Base-by-base conservation (phyloP, 2,888 invertebrate genomes). In the Sclerodermus sp. region DNA sequence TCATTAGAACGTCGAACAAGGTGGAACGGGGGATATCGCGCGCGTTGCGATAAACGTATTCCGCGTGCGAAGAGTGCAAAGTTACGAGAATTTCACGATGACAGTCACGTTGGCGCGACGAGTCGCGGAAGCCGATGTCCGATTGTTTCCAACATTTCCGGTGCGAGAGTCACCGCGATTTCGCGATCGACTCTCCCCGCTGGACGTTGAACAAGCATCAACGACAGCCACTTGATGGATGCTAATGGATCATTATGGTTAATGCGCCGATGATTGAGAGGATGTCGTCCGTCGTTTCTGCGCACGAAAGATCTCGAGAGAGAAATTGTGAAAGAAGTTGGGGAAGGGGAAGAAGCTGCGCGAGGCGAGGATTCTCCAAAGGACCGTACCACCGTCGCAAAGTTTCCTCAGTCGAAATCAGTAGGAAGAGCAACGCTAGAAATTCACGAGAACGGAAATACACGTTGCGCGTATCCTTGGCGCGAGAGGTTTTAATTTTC, bases 261-360 rank as follows among this genome's bases (percentile, higher is more conserved):
- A 66, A 71, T 72, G 68, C 70, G 69, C 70, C 66, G 68, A 69
- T 72, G 70, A 72, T 72, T 67, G 71, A 71, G 69, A 68, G 72
- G 67, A 70, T 67, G 67, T 66, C 59, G 60, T 52, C 34, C 6
- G 34, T 8, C 34, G 34, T 34, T 34, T 13, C 34, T 34, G 34
- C n/a, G n/a, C 34, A n/a, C 4, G 34, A 34, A 23, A 12, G 34
- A 12, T 34, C n/a, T 3, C 34, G 4, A 12, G 12, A 12, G 34
- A 12, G 34, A 34, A 4, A 34, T 4, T n/a, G n/a, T n/a, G n/a
- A n/a, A n/a, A n/a, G n/a, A n/a, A n/a, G n/a, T n/a, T n/a, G n/a
- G n/a, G n/a, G n/a, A n/a, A n/a, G n/a, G n/a, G n/a, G n/a, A n/a
- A n/a, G n/a, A n/a, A n/a, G n/a, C n/a, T n/a, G n/a, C n/a, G n/a